Evolutionary conservation across 2,797 vertebrate species (phyloP), one percentile per base, ranked within the genome.

Genomic region (Atherinosoma microstoma): DNA sequence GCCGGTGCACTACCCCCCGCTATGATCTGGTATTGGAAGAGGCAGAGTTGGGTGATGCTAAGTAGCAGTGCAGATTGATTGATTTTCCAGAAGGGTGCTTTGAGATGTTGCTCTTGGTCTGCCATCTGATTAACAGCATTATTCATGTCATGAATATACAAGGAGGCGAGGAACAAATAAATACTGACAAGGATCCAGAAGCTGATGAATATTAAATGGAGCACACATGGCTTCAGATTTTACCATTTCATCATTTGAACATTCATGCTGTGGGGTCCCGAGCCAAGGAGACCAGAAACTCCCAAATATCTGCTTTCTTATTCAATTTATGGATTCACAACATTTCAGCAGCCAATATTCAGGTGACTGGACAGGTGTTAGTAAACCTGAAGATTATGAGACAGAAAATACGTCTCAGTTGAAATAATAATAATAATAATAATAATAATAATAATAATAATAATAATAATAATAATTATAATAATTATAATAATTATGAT

Each of bases 91-190:
- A 80, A 83, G 80, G 80, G 89, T 84, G 84, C 87, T 85, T 67
- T 77, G 80, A 86, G 85, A 86, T 79, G 49, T 70, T 71, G 70
- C 76, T 75, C 75, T 70, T 45, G 69, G 75, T 86, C 81, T 75
- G 70, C 73, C 78, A 59, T 75, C 83, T 79, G 86, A 91, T 88
- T 91, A 87, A 75, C 83, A 89, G 83, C 85, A 89, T 91, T 89
- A 92, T 92, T 89, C 85, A 88, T 84, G 77, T 87, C 86, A 89
- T 90, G 80, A 86, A 92, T 91, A 86, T 85, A 90, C 80, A 87
- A 87, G 47, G 68, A 75, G 86, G 76, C 73, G 13, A 70, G 63
- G 78, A 90, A 86, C 86, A 88, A 91, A 91, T 87, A 90, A 88
- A 91, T 81, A 87, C 86, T 83, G 82, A 89, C 86, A 82, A 74